These are phyloP conservation scores for Pitta sordida DNA, from an alignment of 2,113 vertebrate genomes.

Conservation along the genomic window DNA sequence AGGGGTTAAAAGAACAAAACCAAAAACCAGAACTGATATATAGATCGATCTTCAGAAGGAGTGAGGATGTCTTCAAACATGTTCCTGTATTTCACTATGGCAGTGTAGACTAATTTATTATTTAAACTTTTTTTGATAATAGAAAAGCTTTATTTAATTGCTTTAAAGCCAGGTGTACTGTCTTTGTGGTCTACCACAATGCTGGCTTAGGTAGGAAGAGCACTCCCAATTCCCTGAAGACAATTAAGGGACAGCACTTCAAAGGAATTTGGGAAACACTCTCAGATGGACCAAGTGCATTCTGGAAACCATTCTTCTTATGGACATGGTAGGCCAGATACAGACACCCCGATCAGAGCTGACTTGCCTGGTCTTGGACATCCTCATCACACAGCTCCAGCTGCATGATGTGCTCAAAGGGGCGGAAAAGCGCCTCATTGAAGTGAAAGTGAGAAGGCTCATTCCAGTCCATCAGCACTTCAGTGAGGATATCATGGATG, in stretches of 20 bases:
- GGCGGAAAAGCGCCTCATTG: slow-evolving; percentile 92
- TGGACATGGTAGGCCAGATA: not conserved
- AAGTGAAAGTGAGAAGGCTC: slow-evolving; percentile 94
- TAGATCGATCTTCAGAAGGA: not conserved
- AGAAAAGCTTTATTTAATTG: not conserved
- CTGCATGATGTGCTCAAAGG: slow-evolving; percentile 97
- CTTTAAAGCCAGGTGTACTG: not conserved
- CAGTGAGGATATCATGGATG: slow-evolving; percentile 93
- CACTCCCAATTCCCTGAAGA: not conserved
- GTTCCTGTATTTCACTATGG: not conserved
- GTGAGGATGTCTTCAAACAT: not conserved
- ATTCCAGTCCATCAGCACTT: slow-evolving; percentile 89
- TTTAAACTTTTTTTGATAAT: not conserved
- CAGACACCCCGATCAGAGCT: not conserved
- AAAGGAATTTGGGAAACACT: not conserved
- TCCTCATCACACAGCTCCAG: slow-evolving; percentile 96
- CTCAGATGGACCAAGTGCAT: not conserved
- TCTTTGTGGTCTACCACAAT: not conserved
- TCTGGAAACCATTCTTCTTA: not conserved
- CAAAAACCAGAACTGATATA: not conserved
- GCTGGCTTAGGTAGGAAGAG: not conserved
- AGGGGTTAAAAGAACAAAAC: not conserved
- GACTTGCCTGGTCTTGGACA: slow-evolving; percentile 92
- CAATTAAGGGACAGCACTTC: not conserved
- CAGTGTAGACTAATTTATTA: not conserved